A percentile compares a stretch with the other conserved stretches of the same genome.
Conservation (phyloP, 2,888 invertebrate genomes). For the Ophioninae sp. region DNA sequence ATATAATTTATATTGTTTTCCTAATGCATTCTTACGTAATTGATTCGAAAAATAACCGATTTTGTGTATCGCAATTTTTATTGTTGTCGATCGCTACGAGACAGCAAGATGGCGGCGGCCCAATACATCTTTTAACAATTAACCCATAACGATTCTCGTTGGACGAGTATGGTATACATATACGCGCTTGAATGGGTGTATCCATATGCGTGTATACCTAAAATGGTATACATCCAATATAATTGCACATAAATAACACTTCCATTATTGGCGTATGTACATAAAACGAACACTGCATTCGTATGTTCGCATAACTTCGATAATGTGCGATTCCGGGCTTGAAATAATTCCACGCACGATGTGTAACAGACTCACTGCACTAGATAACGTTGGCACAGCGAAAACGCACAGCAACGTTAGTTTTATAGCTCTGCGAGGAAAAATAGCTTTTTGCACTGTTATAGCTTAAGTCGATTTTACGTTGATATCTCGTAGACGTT, state of each 20-base stretch:
- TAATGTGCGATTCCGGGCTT: constrained; percentile 60
- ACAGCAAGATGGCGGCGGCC: constrained; percentile 84
- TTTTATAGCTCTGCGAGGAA: neutral
- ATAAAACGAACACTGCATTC: constrained; percentile 39
- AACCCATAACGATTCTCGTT: constrained; percentile 69
- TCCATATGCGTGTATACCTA: no score
- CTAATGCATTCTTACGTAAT: constrained; percentile 34
- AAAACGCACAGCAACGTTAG: neutral
- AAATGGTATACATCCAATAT: no score
- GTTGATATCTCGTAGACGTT: neutral
- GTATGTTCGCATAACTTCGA: constrained; percentile 58
- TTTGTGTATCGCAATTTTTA: constrained; percentile 32
- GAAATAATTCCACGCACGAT: constrained; percentile 60
- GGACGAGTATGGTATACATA: constrained; percentile 62
- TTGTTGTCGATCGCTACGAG: constrained; percentile 74
- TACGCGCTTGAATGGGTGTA: neutral
- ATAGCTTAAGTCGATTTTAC: neutral
- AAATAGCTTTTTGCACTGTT: constrained; percentile 19
- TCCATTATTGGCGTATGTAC: constrained; percentile 46
- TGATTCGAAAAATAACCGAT: constrained; percentile 30
- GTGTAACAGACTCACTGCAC: constrained; percentile 77
- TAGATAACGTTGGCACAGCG: constrained; percentile 60
- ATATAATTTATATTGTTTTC: constrained; percentile 33
- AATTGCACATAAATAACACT: no score
- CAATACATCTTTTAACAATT: constrained; percentile 62